Evolutionary conservation across 1,140 invertebrate species (phyloP), one percentile per base, ranked within the genome.

Genomic region (Scaptomyza graminum): DNA sequence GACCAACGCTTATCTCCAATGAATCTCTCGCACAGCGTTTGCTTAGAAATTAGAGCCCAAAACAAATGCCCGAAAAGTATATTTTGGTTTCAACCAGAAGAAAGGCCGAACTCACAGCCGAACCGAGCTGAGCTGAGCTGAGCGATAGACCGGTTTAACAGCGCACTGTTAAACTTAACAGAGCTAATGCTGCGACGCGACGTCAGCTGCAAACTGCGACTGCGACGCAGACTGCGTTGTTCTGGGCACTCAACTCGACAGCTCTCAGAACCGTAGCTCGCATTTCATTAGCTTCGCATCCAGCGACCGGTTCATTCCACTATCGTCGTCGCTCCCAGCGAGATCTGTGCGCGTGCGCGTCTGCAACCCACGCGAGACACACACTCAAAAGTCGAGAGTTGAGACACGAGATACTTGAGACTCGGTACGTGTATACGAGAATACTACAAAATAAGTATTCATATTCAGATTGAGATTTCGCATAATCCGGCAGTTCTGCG

Each of bases 11-110:
- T 85, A 82, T 85, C 81, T 69, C 55, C 55, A 25, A 62, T 62
- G 79, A 82, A 82, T 69, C 69, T 70, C 66, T 74, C 62, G 65
- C 60, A 52, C 44, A 70, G 66, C 65, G 76, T 88, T 88, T 88
- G 83, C 79, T 88, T 88, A 88, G 83, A 88, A 88, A 88, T 88
- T 88, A 87, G 83, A 88, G 83, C 75, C 79, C 83, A 88, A 88
- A 88, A 88, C 83, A 88, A 78, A 85, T 74, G 69, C 74, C 69
- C 74, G 50, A 84, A 77, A 78, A 37, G 37, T 41, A n/a, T 41
- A 12, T 54, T 87, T 34, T 22, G 31, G 7, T 16, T 54, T 46
- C 77, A 61, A 79, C 51, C 28, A 63, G 37, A 56, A 61, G 47
- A 70, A 55, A 47, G 37, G 52, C 52, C 37, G 34, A 43, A 16